phyloP scores from a whole-genome alignment of 2,113 vertebrate species.

The Aramus guarauna region DNA sequence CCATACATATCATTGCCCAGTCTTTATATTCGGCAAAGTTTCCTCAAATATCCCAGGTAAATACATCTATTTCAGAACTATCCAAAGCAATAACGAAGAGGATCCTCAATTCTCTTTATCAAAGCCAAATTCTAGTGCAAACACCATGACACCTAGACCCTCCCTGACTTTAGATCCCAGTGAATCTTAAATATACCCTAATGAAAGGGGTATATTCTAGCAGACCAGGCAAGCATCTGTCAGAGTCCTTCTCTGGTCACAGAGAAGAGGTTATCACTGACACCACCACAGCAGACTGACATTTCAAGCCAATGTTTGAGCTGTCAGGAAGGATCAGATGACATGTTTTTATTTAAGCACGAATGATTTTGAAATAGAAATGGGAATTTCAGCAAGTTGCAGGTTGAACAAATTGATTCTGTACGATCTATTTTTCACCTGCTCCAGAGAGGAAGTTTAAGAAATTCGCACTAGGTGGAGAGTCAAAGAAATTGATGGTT shows the following conservation, averaged over 20 bases:
- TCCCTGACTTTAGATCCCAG: not conserved
- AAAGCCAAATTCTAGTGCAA: not conserved
- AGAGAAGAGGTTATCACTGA: not conserved
- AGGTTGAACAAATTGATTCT: constrained; percentile 48
- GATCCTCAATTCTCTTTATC: not conserved
- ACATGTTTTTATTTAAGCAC: not conserved
- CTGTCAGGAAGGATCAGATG: not conserved
- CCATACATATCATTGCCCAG: not conserved
- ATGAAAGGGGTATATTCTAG: not conserved
- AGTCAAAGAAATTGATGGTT: constrained; percentile 52
- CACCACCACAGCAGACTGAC: not conserved
- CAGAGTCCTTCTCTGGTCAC: not conserved
- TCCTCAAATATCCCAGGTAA: not conserved
- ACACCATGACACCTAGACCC: not conserved
- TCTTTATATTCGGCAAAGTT: not conserved
- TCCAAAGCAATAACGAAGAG: not conserved
- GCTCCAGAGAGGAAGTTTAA: constrained; percentile 40
- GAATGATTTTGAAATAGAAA: constrained; percentile 35
- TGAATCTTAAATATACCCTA: not conserved
- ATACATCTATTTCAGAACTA: not conserved
- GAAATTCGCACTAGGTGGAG: constrained; percentile 17
- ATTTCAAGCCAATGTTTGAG: not conserved
- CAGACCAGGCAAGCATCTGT: not conserved
- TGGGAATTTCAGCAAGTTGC: constrained; percentile 23
- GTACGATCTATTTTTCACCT: constrained; percentile 38